Base-by-base conservation (phyloP, 2,113 vertebrate species). In the Corythaeola cristata region DNA sequence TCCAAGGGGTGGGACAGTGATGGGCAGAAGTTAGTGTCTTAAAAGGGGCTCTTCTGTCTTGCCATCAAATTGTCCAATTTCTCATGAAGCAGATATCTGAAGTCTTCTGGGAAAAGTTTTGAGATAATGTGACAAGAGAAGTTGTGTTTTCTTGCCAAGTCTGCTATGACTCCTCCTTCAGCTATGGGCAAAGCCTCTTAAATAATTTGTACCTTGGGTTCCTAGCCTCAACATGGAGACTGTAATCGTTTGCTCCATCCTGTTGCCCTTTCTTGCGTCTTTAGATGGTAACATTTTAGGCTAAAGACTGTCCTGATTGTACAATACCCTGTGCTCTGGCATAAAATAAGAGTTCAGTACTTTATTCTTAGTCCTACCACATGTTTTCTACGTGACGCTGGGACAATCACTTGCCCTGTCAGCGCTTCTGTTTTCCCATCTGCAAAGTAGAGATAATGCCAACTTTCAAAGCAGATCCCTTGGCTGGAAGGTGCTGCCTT, bases 391-490 rank as follows among this genome's bases (percentile, higher is more conserved):
- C 3, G 26, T 93, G 90, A 82, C 3, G 5, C 71, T 68, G 66
- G 77, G 92, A 75, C 77, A 89, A 82, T 87, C 77, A 23, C 69
- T 92, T 59, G 73, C 74, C 67, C 77, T 85, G 89, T 89, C 53
- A 50, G 64, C 1, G 13, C 85, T 95, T 87, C 69, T 79, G 17
- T 88, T 92, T 89, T 64, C 67, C 91, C 73, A 63, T 88, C 97
- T 97, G 97, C 81, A 85, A 33, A 59, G 81, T 11, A 67, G 91
- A 85, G 96, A 97, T 96, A 97, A 91, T 93, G 87, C 86, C 89
- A 37, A 9, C 94, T 75, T 79, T 71, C 80, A 89, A 23, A 55
- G 74, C 84, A 76, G 66, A 55, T 76, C 74, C 66, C 39, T 83
- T 85, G 93, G 63, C 89, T 96, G 83, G 79, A 78, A 92, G 90